Conservation (phyloP, 1,140 invertebrate species). For the Oppia nitens region DNA sequence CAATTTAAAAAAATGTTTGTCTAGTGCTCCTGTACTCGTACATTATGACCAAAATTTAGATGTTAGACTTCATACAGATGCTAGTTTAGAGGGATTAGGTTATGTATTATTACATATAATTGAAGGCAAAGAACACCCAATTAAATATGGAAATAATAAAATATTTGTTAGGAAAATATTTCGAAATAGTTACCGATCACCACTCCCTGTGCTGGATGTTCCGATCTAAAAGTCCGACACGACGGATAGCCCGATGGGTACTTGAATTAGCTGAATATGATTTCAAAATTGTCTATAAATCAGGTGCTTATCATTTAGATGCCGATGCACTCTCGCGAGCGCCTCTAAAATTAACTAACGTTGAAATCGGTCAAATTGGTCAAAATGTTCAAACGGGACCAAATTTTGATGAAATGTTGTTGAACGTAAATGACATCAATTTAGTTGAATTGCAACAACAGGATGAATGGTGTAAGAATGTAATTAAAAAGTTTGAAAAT, state of each 20-base stretch:
- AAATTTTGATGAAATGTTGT: not conserved
- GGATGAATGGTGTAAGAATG: not conserved
- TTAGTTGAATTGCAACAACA: not conserved
- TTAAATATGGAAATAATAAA: constrained; percentile 32
- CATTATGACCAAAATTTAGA: constrained; percentile 16
- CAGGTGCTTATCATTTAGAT: constrained; percentile 6
- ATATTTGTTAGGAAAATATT: constrained; percentile 31
- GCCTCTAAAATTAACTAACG: not conserved
- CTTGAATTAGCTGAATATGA: constrained; percentile 6
- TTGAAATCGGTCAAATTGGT: too few relatives aligned
- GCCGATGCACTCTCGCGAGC: constrained; percentile 9
- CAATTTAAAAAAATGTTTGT: constrained; percentile 24
- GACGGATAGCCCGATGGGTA: constrained; percentile 3
- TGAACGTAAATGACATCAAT: not conserved
- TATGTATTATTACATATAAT: constrained; percentile 31
- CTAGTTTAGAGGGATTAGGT: constrained; percentile 23
- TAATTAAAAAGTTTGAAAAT: not conserved
- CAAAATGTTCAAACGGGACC: not conserved
- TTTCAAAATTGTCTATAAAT: constrained; percentile 12
- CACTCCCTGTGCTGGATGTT: constrained; percentile 25
- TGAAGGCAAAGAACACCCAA: constrained; percentile 28
- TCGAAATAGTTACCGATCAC: constrained; percentile 33
- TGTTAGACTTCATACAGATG: constrained; percentile 12
- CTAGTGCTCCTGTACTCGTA: constrained; percentile 19
- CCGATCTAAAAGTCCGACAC: not conserved